phyloP scores from a whole-genome alignment of 2,797 vertebrate species.

The Poeciliopsis presidionis region DNA sequence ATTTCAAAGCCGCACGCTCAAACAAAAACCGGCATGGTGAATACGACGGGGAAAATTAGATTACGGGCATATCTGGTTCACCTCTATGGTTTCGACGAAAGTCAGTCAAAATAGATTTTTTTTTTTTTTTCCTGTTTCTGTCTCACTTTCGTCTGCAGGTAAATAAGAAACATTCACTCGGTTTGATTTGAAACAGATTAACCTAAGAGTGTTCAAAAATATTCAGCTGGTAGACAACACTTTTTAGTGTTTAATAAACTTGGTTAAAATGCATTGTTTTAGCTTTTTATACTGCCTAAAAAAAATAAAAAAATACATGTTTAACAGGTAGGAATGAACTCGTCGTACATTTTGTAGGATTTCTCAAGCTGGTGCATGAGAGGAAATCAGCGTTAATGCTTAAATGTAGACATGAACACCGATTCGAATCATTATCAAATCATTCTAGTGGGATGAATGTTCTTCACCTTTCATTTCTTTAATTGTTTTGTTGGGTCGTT shows the following conservation, averaged over 20 bases:
- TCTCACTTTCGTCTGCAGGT: not conserved
- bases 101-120: not conserved
- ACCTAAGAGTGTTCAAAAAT: not conserved
- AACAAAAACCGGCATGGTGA: not conserved
- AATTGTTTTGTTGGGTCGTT: constrained; percentile 66
- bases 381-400: not conserved
- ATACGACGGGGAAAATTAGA: not conserved
- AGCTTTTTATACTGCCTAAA: not conserved
- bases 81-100: not conserved
- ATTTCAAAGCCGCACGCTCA: constrained; percentile 10
- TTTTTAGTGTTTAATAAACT: not conserved
- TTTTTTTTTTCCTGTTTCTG: not conserved
- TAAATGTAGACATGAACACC: constrained; percentile 20
- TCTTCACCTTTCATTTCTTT: constrained; percentile 51
- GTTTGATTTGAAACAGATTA: not conserved
- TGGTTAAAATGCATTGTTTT: not conserved
- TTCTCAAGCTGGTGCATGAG: not conserved
- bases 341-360: no score
- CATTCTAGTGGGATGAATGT: constrained; percentile 16
- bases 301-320: not conserved
- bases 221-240: not conserved
- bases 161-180: not conserved
- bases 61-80: not conserved
- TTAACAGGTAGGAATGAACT: not conserved
- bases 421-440: constrained; percentile 41